Percentiles rank a stretch among this genome's conserved stretches.
Conservation (phyloP, 2,797 vertebrate species). For the Emydoidea blandingii region DNA sequence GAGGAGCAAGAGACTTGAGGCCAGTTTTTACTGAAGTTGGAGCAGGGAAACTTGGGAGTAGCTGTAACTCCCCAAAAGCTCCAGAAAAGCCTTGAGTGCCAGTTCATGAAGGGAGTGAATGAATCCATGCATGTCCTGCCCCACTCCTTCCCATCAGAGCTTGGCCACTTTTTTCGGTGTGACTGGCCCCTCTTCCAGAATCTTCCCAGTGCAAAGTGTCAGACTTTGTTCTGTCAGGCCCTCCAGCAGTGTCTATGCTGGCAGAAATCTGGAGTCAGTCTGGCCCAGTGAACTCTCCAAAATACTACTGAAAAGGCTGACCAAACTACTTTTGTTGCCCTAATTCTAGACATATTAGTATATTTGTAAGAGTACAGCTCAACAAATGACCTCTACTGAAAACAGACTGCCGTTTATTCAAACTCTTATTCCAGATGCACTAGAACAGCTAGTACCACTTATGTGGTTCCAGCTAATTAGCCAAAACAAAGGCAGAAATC, state of each 20-base stretch:
- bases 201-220: neutral
- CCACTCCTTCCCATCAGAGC: conserved; percentile 38
- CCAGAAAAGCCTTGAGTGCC: neutral
- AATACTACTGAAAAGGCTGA: neutral
- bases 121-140: conserved; percentile 55
- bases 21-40: accelerated
- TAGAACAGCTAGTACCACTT: conserved; percentile 35
- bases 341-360: neutral
- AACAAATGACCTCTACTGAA: neutral
- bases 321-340: neutral
- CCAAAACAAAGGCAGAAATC: conserved; percentile 59
- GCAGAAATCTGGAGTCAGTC: neutral
- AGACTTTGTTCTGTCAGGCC: conserved; percentile 1
- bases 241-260: neutral
- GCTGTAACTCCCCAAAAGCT: neutral
- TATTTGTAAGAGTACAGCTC: neutral
- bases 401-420: conserved; percentile 18
- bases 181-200: neutral
- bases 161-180: neutral
- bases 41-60: neutral
- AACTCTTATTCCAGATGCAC: conserved; percentile 51
- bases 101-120: conserved; percentile 29
- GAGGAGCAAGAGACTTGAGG: accelerated
- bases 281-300: neutral
- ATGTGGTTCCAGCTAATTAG: conserved; percentile 67